Evolutionary conservation across 2,113 vertebrate species (phyloP).

Genomic region (Semnopithecus entellus): DNA sequence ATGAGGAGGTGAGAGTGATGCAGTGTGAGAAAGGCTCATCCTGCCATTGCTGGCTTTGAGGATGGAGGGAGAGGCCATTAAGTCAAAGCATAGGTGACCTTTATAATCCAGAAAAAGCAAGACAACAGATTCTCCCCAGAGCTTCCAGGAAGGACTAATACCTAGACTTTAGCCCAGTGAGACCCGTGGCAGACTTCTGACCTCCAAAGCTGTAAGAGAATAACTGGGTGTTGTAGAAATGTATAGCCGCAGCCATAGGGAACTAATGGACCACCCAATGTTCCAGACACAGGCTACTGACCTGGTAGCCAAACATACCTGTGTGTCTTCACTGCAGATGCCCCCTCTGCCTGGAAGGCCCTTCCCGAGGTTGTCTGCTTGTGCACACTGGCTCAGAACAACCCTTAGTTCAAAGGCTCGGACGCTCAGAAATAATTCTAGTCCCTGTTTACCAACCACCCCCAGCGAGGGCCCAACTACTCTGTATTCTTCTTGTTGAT

Average conservation of each 20-base stretch:
- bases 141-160: neutral
- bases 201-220: neutral
- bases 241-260: neutral
- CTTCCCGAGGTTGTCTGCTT: neutral
- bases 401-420: rapidly evolving
- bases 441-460: too few species aligned
- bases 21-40: neutral
- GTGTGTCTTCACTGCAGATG: neutral
- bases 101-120: neutral
- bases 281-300: neutral
- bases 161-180: neutral
- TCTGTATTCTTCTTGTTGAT: neutral
- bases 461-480: neutral
- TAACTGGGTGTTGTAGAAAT: neutral
- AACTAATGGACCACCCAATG: neutral
- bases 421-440: neutral
- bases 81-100: neutral
- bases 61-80: neutral
- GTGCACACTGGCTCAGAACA: neutral
- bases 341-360: neutral
- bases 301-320: neutral
- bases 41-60: neutral
- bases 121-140: neutral
- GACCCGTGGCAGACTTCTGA: neutral
- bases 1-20: neutral